Base-by-base conservation (phyloP, 2,113 vertebrate genomes). In the Lophura nycthemera region DNA sequence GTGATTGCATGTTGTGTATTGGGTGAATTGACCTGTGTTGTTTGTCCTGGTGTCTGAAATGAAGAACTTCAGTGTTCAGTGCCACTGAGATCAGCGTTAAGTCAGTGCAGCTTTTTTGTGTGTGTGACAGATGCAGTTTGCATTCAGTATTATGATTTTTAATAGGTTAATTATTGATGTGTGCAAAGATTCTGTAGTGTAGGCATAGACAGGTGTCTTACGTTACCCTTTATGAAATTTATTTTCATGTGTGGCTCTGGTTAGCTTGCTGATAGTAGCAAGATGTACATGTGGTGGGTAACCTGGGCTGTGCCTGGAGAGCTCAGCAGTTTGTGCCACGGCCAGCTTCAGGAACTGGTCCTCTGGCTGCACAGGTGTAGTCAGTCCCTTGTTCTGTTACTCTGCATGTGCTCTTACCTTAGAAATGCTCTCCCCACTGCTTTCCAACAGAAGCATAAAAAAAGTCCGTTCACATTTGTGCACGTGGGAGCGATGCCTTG, bases 401-500 rank as follows among this genome's bases (percentile, higher is more conserved):
- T 38, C 1, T 78, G 10, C 2, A 1, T 42, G 14, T 57, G 32
- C 60, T 34, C 61, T 60, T 74, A 43, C 38, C 65, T 47, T 47
- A 47, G 45, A 47, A 47, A 47, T 47, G 45, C 45, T 20, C 45
- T 47, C 45, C 45, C 19, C 19, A 20, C 19, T 47, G 19, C 45
- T 47, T 47, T 47, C 45, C 45, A 47, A 47, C 38, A 38, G 42
- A 86, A 80, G n/a, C 0, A 0, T 50, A 56, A 30, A 56, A 30
- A 56, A 56, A 17, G 6, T 11, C 16, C 38, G 15, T 57, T 86
- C 5, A 1, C 48, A 29, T 86, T 81, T 67, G 69, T 1, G 1
- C 30, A 43, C 1, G 0, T 15, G 24, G 50, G 22, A 83, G 27
- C 0, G 0, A n/a, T 66, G 30, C 59, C 36, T 73, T 72, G 10